Percentiles rank a stretch among this genome's conserved stretches.
Evolutionary conservation across 2,888 invertebrate genomes (phyloP).

Genomic region (Leptopterna dolabrata): DNA sequence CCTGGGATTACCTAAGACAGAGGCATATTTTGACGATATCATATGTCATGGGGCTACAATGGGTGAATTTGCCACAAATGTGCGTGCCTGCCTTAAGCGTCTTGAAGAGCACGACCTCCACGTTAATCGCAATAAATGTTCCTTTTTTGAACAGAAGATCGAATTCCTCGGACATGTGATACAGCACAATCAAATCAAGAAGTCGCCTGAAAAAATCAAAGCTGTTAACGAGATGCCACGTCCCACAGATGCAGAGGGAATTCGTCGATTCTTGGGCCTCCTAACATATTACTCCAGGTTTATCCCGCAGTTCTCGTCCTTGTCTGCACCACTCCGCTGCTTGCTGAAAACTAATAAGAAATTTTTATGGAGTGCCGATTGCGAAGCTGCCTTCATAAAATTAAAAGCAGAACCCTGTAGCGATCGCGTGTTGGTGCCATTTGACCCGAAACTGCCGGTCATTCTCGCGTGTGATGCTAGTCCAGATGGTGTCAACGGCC

Average conservation of each 20-base stretch:
- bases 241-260: conserved; percentile 53
- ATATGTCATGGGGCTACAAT: conserved; percentile 57
- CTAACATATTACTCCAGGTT: conserved; percentile 60
- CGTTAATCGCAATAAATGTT: conserved; percentile 26
- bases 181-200: conserved; percentile 23
- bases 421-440: conserved; percentile 60
- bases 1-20: conserved; percentile 39
- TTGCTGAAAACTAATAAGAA: conserved; percentile 53
- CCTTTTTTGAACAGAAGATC: conserved; percentile 31
- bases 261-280: conserved; percentile 58
- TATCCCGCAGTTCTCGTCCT: conserved; percentile 57
- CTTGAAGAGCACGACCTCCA: conserved; percentile 6
- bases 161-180: conserved; percentile 54
- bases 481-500: conserved; percentile 55
- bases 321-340: conserved; percentile 57
- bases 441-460: conserved; percentile 60
- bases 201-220: not conserved
- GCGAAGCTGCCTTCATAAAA: conserved; percentile 59
- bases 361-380: conserved; percentile 59
- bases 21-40: conserved; percentile 61
- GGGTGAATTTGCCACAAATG: conserved; percentile 47
- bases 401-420: conserved; percentile 60
- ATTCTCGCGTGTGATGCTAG: conserved; percentile 58
- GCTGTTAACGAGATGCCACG: conserved; percentile 38
- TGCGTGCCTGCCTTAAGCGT: not conserved